Conservation (phyloP, 2,113 vertebrate genomes). For the Syrmaticus mikado region DNA sequence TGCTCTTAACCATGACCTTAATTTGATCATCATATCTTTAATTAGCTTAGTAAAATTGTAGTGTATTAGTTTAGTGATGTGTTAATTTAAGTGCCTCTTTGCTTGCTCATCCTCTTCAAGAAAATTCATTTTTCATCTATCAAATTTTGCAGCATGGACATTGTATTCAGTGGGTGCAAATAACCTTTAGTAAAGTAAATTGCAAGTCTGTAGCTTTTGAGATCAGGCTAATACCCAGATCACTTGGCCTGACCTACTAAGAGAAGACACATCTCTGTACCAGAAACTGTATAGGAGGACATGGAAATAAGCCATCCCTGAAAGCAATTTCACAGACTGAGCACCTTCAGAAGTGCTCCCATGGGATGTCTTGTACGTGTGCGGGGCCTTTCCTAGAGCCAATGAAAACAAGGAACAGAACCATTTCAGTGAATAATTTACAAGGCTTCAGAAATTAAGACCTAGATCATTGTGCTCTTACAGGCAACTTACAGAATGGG, state of each 20-base stretch:
- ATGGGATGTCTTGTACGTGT: background rate
- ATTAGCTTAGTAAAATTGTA: slow-evolving; percentile 2
- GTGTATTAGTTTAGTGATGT: slow-evolving; percentile 24
- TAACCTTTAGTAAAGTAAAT: slow-evolving; percentile 1
- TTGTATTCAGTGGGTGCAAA: background rate
- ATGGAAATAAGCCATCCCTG: background rate
- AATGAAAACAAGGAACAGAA: background rate
- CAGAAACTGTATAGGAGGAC: background rate
- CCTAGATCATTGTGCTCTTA: background rate
- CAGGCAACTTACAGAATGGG: background rate
- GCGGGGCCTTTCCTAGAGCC: background rate
- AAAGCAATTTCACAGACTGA: background rate
- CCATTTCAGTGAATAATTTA: background rate
- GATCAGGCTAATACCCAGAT: background rate
- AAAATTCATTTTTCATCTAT: slow-evolving; percentile 45
- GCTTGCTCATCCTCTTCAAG: slow-evolving; percentile 38
- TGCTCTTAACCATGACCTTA: slow-evolving; percentile 17
- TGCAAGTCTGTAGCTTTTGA: background rate
- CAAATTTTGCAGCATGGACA: background rate
- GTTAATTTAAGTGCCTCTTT: slow-evolving; percentile 37
- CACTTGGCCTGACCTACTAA: background rate
- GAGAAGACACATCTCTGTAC: background rate
- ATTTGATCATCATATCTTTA: slow-evolving; percentile 18
- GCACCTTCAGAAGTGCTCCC: background rate
- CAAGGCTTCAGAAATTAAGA: background rate